These are phyloP conservation scores for Pseudochaenichthys georgianus DNA, from an alignment of 2,797 vertebrate species.

Conservation along the genomic window DNA sequence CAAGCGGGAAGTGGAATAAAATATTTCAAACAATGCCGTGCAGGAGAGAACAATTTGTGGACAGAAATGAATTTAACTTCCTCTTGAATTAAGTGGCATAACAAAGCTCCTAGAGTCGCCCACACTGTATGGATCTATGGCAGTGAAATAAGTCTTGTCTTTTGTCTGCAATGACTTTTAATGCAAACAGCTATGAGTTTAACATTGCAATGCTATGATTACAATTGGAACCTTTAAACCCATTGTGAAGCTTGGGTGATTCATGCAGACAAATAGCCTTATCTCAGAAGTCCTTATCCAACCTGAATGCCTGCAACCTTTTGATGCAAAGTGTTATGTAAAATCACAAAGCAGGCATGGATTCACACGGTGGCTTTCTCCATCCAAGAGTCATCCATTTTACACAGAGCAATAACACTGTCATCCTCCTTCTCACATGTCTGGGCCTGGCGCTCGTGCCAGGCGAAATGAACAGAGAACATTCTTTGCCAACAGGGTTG, in stretches of 20 bases:
- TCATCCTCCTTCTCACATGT: constrained; percentile 40
- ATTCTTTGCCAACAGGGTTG: constrained; percentile 64
- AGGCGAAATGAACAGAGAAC: constrained; percentile 50
- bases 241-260: constrained; percentile 21
- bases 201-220: constrained; percentile 26
- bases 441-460: constrained; percentile 1
- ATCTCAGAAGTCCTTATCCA: constrained; percentile 46
- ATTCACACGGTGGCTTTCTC: constrained; percentile 42
- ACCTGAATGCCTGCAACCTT: constrained; percentile 43
- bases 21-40: constrained; percentile 48
- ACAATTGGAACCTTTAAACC: constrained; percentile 43
- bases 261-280: constrained; percentile 41
- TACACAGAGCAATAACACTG: constrained; percentile 41
- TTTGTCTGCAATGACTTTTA: constrained; percentile 26
- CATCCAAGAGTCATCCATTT: constrained; percentile 46
- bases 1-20: constrained; percentile 46
- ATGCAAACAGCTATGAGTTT: constrained; percentile 20
- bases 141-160: constrained; percentile 12
- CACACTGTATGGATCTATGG: constrained; percentile 24
- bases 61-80: constrained; percentile 38
- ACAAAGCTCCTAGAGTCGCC: constrained; percentile 17
- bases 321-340: constrained; percentile 47
- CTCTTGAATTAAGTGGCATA: constrained; percentile 27
- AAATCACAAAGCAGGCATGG: constrained; percentile 21
- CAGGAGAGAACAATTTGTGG: constrained; percentile 23